Percentiles rank a stretch among this genome's conserved stretches.
Conservation (phyloP, 1,140 invertebrate species). For the Papilio glaucus region DNA sequence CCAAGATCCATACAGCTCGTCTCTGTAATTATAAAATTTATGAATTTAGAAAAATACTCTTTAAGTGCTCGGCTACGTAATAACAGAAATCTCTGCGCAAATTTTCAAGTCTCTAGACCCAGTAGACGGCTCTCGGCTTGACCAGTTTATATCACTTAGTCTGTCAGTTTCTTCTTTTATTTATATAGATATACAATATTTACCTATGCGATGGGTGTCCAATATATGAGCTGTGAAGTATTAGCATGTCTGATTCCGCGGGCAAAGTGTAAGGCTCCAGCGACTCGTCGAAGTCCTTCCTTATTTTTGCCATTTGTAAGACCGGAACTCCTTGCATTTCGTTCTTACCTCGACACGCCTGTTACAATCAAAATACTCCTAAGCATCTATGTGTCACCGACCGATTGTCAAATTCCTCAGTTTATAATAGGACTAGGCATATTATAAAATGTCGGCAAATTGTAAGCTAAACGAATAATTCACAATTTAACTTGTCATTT, state of each 20-base stretch:
- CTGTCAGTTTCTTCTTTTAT: too few relatives aligned
- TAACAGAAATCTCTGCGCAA: too few relatives aligned
- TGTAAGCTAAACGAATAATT: neutral
- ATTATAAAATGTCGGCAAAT: too few relatives aligned
- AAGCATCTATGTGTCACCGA: neutral
- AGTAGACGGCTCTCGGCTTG: too few relatives aligned
- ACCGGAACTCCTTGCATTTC: constrained; percentile 45
- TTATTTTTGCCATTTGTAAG: constrained; percentile 38
- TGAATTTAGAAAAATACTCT: too few relatives aligned
- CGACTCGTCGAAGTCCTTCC: constrained; percentile 54
- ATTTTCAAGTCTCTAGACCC: too few relatives aligned
- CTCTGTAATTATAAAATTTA: constrained; percentile 48
- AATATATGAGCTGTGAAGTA: constrained; percentile 68
- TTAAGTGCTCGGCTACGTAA: too few relatives aligned
- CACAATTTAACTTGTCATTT: neutral
- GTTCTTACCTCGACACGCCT: constrained; percentile 63
- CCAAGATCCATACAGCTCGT: constrained; percentile 64
- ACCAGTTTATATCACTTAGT: too few relatives aligned
- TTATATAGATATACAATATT: too few relatives aligned
- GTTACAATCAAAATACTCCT: constrained; percentile 34
- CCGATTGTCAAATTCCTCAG: neutral
- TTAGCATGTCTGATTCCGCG: constrained; percentile 64
- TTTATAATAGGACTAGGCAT: neutral
- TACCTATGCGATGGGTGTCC: constrained; percentile 65
- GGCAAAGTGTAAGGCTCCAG: constrained; percentile 63